Base-by-base conservation (phyloP, 2,797 vertebrate species). In the Centroberyx gerrardi region DNA sequence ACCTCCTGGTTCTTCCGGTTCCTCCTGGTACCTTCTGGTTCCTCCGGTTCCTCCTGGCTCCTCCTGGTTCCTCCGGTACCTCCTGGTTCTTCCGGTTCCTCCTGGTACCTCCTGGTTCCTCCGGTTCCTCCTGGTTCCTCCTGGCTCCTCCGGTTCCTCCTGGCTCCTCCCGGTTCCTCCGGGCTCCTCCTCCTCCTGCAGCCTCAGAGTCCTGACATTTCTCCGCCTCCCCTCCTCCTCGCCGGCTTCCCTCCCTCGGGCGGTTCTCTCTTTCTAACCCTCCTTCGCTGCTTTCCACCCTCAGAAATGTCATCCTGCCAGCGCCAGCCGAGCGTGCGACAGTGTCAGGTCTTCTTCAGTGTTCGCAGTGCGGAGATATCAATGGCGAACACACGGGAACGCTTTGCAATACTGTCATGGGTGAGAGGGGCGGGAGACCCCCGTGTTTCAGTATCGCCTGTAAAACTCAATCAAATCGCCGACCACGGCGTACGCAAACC, bases 301-400 rank as follows among this genome's bases (percentile, higher is more conserved):
- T 82, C 66, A 60, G 18, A 90, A 90, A 90, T 87, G 84, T 83
- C 86, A 74, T 72, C 68, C 58, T 44, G 64, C 62, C 54, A 44
- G 55, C 15, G 62, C 8, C 22, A 51, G 51, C 58, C 22, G 18
- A 74, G 72, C 49, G n/a, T 74, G 64, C 29, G 74, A 68, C 74
- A 29, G 27, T 31, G 76, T 77, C 72, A 48, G 68, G 60, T 42
- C 48, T 63, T 60, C 27, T 4, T 62, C 64, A 13, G 18, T 13
- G 27, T 40, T 67, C 58, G 69, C 59, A 5, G 66, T 18, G 54
- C 64, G 33, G 27, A 46, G 68, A 71, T 42, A 76, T 85, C 74
- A 81, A 64, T 60, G n/a, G 69, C 48, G 2, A 62, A 54, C 14
- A 10, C 14, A 48, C 33, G 13, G 44, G 22, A 48, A 49, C 31